Percentiles rank a stretch among this genome's conserved stretches.
Evolutionary conservation across 2,797 vertebrate genomes (phyloP).

Genomic region (Sebastes kiyomatsui): DNA sequence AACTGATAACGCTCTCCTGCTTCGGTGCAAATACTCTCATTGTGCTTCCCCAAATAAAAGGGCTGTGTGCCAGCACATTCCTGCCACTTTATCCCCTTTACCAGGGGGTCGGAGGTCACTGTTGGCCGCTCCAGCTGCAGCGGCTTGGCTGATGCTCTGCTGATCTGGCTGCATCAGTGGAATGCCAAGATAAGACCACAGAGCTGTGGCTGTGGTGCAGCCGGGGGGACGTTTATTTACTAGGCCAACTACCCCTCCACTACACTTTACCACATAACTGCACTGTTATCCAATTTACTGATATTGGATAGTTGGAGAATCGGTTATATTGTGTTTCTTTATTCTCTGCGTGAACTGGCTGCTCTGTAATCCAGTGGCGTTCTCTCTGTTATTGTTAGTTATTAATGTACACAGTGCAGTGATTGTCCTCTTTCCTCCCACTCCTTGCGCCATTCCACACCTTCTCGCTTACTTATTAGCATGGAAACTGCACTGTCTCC

Average conservation of each 20-base stretch:
- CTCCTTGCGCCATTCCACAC: constrained; percentile 41
- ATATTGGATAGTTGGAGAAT: not conserved
- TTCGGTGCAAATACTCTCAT: constrained; percentile 47
- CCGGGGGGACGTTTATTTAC: constrained; percentile 31
- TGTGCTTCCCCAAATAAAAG: constrained; percentile 50
- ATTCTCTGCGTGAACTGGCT: not conserved
- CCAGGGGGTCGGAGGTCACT: constrained; percentile 69
- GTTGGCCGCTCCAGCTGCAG: constrained; percentile 63
- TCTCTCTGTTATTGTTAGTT: constrained; percentile 19
- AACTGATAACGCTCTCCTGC: not conserved
- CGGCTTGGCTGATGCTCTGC: constrained; percentile 57
- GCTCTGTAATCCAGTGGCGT: constrained; percentile 4
- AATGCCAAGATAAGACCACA: constrained; percentile 75
- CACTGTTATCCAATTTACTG: not conserved
- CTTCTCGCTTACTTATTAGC: constrained; percentile 18
- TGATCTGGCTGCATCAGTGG: constrained; percentile 69
- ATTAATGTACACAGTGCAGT: constrained; percentile 34
- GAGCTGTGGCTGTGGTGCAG: constrained; percentile 21
- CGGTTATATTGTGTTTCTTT: not conserved
- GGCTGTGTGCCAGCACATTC: constrained; percentile 67
- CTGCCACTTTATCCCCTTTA: constrained; percentile 56
- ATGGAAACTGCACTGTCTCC: constrained; percentile 30
- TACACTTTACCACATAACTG: constrained; percentile 5
- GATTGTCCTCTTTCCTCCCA: constrained; percentile 31
- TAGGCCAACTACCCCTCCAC: constrained; percentile 1